Percentiles rank a stretch among this genome's conserved stretches.
Conservation (phyloP, 2,888 invertebrate genomes). For the Cephus rjabovi region DNA sequence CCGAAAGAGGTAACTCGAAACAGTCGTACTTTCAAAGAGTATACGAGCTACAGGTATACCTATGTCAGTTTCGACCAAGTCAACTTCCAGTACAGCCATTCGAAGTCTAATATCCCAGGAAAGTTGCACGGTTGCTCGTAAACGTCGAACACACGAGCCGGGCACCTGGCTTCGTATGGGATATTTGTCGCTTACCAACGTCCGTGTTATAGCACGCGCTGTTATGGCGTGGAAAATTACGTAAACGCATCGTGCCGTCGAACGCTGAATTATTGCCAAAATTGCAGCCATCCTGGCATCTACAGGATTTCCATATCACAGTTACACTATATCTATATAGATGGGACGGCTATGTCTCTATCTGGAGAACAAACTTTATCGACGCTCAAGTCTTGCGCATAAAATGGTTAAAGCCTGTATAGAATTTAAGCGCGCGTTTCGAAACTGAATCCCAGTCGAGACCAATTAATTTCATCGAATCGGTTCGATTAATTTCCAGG, state of each 20-base stretch:
- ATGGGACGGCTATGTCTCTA: neutral
- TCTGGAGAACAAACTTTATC: neutral
- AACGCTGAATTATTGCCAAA: slow-evolving; percentile 11
- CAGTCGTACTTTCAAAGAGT: neutral
- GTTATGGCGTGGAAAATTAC: neutral
- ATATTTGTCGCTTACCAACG: slow-evolving; percentile 28
- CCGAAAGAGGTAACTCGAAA: neutral
- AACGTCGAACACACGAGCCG: slow-evolving; percentile 29
- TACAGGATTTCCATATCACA: neutral
- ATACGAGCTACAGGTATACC: slow-evolving; percentile 10
- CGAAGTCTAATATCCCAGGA: slow-evolving; percentile 42
- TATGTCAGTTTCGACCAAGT: slow-evolving; percentile 25
- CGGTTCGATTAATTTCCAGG: neutral
- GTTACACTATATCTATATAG: neutral
- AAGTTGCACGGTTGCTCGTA: slow-evolving; percentile 37
- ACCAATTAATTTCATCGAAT: neutral
- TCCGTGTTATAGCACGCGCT: neutral
- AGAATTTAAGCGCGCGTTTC: neutral
- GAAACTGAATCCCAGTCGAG: neutral
- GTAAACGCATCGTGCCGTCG: neutral
- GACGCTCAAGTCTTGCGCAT: too few relatives aligned
- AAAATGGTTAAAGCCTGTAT: neutral
- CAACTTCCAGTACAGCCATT: slow-evolving; percentile 44
- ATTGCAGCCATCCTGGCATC: neutral
- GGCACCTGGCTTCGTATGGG: slow-evolving; percentile 10